Evolutionary conservation across 2,797 vertebrate species (phyloP).

Genomic region (Eulemur albifrons): DNA sequence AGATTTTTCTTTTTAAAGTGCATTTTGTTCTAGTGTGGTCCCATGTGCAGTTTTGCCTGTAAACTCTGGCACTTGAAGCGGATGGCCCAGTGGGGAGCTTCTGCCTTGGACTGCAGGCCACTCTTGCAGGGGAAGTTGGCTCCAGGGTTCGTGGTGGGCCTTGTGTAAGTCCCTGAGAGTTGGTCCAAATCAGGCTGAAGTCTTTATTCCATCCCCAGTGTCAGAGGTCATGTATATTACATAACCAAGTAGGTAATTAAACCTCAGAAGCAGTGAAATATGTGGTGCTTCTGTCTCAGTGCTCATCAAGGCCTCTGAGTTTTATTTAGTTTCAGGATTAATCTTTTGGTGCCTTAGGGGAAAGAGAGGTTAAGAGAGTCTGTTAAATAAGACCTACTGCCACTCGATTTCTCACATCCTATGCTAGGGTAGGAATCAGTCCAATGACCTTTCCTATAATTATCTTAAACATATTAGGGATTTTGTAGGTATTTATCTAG

Average conservation of each 20-base stretch:
- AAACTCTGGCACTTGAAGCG: not conserved
- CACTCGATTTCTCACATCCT: not conserved
- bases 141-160: not conserved
- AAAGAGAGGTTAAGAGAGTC: not conserved
- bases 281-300: not conserved
- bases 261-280: not conserved
- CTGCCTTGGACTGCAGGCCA: not conserved
- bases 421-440: not conserved
- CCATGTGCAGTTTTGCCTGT: not conserved
- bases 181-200: not conserved
- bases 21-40: not conserved
- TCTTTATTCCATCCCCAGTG: not conserved
- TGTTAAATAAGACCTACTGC: not conserved
- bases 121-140: not conserved
- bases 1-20: conserved; percentile 1
- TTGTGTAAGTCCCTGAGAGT: not conserved
- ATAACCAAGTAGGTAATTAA: not conserved
- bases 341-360: not conserved
- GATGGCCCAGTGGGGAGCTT: not conserved
- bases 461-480: conserved; percentile 38
- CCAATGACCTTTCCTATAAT: not conserved
- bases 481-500: not conserved
- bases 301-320: not conserved
- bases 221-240: not conserved
- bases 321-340: conserved; percentile 29